phyloP scores from a whole-genome alignment of 2,797 vertebrate species.

The Artibeus jamaicensis region DNA sequence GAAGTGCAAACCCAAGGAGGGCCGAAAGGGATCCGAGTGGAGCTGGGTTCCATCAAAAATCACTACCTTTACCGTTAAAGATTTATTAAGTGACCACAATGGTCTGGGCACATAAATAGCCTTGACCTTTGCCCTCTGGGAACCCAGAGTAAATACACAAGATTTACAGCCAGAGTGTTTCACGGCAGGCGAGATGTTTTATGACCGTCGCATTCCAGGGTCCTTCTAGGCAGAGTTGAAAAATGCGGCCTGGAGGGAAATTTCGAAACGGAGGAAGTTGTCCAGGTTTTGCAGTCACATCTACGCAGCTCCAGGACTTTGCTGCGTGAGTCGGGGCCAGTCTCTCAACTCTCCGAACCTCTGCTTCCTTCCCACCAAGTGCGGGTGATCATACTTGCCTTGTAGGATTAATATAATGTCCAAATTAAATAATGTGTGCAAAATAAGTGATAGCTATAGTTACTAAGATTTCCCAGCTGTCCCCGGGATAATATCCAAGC shows the following conservation, averaged over 20 bases:
- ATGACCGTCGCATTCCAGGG: background rate
- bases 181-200: slow-evolving; percentile 39
- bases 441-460: background rate
- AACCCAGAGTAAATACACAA: slow-evolving; percentile 59
- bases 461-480: background rate
- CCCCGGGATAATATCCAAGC: background rate
- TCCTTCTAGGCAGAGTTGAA: background rate
- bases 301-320: background rate
- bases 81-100: slow-evolving; percentile 61
- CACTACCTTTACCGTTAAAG: slow-evolving; percentile 60
- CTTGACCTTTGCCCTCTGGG: slow-evolving; percentile 36
- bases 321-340: background rate
- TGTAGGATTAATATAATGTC: background rate
- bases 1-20: background rate
- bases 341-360: background rate
- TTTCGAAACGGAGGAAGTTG: background rate
- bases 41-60: background rate
- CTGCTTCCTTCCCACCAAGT: background rate
- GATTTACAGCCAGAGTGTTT: slow-evolving; percentile 47
- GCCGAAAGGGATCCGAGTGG: background rate
- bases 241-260: background rate
- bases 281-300: background rate
- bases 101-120: slow-evolving; percentile 50
- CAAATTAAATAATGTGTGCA: background rate
- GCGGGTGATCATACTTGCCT: background rate